Base-by-base conservation (phyloP, 2,113 vertebrate genomes). In the Ptilonorhynchus violaceus region DNA sequence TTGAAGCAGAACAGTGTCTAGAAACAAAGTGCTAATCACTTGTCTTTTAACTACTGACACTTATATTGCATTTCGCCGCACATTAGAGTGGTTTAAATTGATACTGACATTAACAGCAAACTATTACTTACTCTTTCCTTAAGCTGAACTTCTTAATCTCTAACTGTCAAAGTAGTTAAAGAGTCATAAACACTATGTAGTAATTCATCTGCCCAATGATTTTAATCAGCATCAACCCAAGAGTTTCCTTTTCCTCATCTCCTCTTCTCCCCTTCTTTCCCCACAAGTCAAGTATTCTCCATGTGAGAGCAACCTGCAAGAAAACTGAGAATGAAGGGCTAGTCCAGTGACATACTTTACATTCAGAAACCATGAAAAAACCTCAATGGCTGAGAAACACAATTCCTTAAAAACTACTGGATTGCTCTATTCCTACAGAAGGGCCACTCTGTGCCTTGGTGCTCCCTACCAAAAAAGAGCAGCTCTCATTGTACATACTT, bases 61-160 rank as follows among this genome's bases (percentile, higher is more conserved):
- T 67, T 78, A n/a, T 2, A 76, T 19, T 7, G 5, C 37, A 86
- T 90, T 66, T 85, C 41, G 39, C 47, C 72, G 62, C 44, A 60
- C 60, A 68, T 67, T 74, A 88, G 31, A 60, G 53, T 49, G 35
- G 46, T 76, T 95, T 93, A 86, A 92, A 79, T 28, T 42, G 11
- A 81, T 52, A 81, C 53, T 64, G 92, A 50, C 37, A 88, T 46
- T 82, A 95, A 88, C 7, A 91, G 77, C 41, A 83, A 92, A 83
- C 88, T 73, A 85, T 88, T 92, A 94, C 69, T 92, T 94, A 95
- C 66, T 92, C 84, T 88, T 94, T 94, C 59, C 72, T 88, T 92
- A 95, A 90, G 24, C 30, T 94, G 88, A 93, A 89, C 49, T 93
- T 89, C 63, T 85, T 81, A 77, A 81, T 89, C 33, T 89, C 76